Percentiles rank a stretch among this genome's conserved stretches.
phyloP scores from a whole-genome alignment of 2,888 invertebrate species.

The Ethmia dodecea region DNA sequence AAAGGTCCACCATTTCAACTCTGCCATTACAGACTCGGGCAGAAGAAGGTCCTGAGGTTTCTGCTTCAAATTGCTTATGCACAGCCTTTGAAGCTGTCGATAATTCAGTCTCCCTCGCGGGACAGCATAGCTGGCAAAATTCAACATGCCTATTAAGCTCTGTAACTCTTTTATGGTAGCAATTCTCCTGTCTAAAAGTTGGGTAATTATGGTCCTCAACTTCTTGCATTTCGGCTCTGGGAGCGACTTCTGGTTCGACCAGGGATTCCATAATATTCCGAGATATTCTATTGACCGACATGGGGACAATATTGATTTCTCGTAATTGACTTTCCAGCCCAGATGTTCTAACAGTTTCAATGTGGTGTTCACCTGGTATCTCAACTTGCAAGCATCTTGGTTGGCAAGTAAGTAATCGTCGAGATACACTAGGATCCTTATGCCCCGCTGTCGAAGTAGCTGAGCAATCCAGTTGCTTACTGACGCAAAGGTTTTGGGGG shows the following conservation, averaged over 20 bases:
- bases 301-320: neutral
- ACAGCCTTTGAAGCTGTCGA: neutral
- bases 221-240: neutral
- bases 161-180: constrained; percentile 1
- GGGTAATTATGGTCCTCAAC: too few relatives aligned
- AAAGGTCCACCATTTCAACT: constrained; percentile 16
- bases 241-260: neutral
- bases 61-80: neutral
- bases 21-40: constrained; percentile 10
- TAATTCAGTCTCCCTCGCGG: constrained; percentile 1
- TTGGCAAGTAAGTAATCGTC: constrained; percentile 7
- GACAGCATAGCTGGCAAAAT: neutral
- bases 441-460: constrained; percentile 3
- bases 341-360: neutral
- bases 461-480: constrained; percentile 10
- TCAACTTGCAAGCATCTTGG: neutral
- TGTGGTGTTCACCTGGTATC: neutral
- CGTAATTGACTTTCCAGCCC: neutral
- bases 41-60: constrained; percentile 7
- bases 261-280: neutral
- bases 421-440: constrained; percentile 9
- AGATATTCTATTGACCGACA: neutral
- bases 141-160: neutral
- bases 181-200: constrained; percentile 6
- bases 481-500: constrained; percentile 8